Evolutionary conservation across 1,140 invertebrate genomes (phyloP), one percentile per base, ranked within the genome.

Genomic region (Sycophaga agraensis): DNA sequence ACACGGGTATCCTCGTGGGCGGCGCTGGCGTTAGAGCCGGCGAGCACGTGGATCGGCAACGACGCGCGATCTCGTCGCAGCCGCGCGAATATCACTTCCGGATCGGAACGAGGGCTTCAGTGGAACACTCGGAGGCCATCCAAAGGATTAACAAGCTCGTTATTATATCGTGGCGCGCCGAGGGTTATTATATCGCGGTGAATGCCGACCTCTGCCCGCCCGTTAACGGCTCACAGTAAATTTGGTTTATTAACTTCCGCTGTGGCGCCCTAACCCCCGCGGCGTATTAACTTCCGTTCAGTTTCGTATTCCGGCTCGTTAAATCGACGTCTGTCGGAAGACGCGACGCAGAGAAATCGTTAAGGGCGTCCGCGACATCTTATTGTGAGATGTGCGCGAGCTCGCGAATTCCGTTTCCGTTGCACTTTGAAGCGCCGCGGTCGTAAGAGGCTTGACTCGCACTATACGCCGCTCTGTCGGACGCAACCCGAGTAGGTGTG

Each of bases 211-310:
- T n/a, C n/a, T n/a, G n/a, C n/a, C n/a, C n/a, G n/a, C n/a, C 40
- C 39, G 53, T 43, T 31, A 55, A 43, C 22, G 39, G 53, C 48
- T 14, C 6, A 46, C 22, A 40, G 22, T 50, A 50, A 59, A 59
- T 59, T 59, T 40, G 45, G 22, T 49, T 59, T 49, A 50, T 59
- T 59, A 59, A 59, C 56, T 59, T 59, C 55, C 55, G 39, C 35
- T 26, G 35, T 3, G 0, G 22, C 26, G 26, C 24, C n/a, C 45
- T 12, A 4, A 34, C 19, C 11, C 49, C 37, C 11, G 17, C 17
- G 12, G 16, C 16, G 48, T 31, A 51, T 51, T 51, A 51, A 51
- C 48, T 55, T 55, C 53, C 53, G 53, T 55, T 55, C 53, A 22
- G 53, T 43, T 43, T 55, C 40, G 53, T 43, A 55, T 31, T 43